phyloP scores from a whole-genome alignment of 2,888 invertebrate species.

The Oscheius sp. region DNA sequence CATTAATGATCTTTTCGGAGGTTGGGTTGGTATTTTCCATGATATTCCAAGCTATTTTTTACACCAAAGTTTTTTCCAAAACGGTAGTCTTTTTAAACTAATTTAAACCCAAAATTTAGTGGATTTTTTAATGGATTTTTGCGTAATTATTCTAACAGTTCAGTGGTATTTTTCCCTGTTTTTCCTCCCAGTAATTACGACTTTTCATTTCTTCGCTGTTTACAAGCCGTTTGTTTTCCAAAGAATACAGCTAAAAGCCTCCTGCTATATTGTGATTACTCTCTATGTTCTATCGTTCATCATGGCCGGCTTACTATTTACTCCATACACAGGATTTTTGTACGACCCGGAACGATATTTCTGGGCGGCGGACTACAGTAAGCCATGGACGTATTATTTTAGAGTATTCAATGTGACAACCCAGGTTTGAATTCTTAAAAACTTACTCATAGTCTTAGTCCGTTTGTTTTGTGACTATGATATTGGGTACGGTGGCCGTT shows the following conservation, averaged over 20 bases:
- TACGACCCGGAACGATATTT: not conserved
- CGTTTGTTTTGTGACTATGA: not conserved
- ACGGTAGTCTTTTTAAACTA: not conserved
- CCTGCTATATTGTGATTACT: not conserved
- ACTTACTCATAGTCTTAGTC: not conserved
- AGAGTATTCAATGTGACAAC: not conserved
- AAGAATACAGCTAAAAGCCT: not conserved
- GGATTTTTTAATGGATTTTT: too few species aligned
- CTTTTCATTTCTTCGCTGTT: not conserved
- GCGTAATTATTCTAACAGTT: too few species aligned
- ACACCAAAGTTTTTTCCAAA: not conserved
- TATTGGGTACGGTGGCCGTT: not conserved
- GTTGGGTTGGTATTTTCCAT: not conserved
- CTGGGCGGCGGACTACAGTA: not conserved
- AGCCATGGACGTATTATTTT: not conserved
- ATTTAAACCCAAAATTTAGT: too few species aligned
- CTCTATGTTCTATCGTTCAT: not conserved
- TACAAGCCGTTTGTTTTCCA: not conserved
- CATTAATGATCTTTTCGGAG: not conserved
- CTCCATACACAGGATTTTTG: not conserved
- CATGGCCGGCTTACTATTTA: not conserved
- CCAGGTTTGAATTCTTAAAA: too few species aligned
- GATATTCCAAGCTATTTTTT: not conserved
- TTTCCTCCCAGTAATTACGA: not conserved
- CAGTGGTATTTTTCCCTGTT: not conserved